Percentiles rank a stretch among this genome's conserved stretches.
Evolutionary conservation across 2,888 invertebrate genomes (phyloP).

Genomic region (Liposcelis brunnea): DNA sequence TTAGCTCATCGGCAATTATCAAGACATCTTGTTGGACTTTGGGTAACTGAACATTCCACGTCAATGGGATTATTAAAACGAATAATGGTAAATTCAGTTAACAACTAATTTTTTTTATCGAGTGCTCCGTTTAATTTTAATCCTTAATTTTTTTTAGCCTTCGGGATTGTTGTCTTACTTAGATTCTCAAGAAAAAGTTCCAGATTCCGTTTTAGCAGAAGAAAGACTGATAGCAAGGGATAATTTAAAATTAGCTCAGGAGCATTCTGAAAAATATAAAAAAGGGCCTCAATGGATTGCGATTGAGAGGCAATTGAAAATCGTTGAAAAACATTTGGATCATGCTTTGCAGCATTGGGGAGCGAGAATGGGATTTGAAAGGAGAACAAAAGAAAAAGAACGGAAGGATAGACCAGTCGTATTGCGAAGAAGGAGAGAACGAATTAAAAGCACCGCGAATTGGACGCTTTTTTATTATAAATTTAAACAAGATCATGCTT

Average conservation of each 20-base stretch:
- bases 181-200: slow-evolving; percentile 72
- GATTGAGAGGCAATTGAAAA: slow-evolving; percentile 51
- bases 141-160: slow-evolving; percentile 44
- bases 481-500: slow-evolving; percentile 83
- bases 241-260: slow-evolving; percentile 86
- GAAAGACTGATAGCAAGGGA: slow-evolving; percentile 66
- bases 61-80: slow-evolving; percentile 72
- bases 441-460: slow-evolving; percentile 73
- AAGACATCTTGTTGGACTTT: slow-evolving; percentile 82
- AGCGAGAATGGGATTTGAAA: slow-evolving; percentile 38
- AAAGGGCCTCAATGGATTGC: slow-evolving; percentile 54
- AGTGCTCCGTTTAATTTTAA: not conserved
- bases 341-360: slow-evolving; percentile 58
- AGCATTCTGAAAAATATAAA: slow-evolving; percentile 47
- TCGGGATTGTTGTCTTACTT: slow-evolving; percentile 77
- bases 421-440: slow-evolving; percentile 71
- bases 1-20: slow-evolving; percentile 83
- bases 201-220: slow-evolving; percentile 52
- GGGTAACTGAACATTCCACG: slow-evolving; percentile 88
- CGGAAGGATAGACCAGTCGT: slow-evolving; percentile 73
- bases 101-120: not conserved
- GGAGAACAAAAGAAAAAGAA: slow-evolving; percentile 28
- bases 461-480: slow-evolving; percentile 91
- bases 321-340: slow-evolving; percentile 71
- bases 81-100: slow-evolving; percentile 52